These are phyloP conservation scores for Lates japonicus DNA, from an alignment of 2,797 vertebrate genomes.

Conservation along the genomic window DNA sequence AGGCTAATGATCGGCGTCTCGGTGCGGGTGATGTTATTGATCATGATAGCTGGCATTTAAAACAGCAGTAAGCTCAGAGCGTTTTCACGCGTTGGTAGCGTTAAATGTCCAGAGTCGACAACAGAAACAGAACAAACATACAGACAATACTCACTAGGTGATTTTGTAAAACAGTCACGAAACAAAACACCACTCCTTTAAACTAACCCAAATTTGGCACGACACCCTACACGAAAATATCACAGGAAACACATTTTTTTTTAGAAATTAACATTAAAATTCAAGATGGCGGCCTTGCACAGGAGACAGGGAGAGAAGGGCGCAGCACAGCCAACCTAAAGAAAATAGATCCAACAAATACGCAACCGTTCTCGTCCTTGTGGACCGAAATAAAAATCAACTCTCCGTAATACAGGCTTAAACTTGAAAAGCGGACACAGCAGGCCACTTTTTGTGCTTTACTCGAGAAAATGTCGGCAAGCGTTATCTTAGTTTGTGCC, in stretches of 20 bases:
- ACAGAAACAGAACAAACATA: constrained; percentile 39
- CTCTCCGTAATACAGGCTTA: rapidly evolving
- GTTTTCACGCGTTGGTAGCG: constrained; percentile 67
- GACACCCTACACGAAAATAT: constrained; percentile 69
- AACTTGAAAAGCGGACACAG: rapidly evolving
- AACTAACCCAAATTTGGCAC: constrained; percentile 59
- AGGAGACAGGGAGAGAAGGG: constrained; percentile 68
- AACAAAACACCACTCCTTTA: constrained; percentile 25
- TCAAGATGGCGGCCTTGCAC: constrained; percentile 87
- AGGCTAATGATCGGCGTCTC: background rate
- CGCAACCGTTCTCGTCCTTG: constrained; percentile 22
- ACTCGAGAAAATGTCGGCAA: background rate
- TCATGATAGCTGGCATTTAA: constrained; percentile 29
- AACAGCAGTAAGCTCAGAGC: constrained; percentile 41
- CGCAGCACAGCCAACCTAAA: constrained; percentile 78
- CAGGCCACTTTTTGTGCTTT: background rate
- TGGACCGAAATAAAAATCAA: background rate
- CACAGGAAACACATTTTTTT: constrained; percentile 82
- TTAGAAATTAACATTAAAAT: constrained; percentile 88
- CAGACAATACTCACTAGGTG: constrained; percentile 67
- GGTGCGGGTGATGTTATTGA: constrained; percentile 33
- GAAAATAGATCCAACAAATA: constrained; percentile 80
- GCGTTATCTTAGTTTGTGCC: constrained; percentile 10
- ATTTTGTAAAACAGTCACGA: constrained; percentile 20
- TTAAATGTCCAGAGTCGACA: constrained; percentile 68